Evolutionary conservation across 35 echinoderm and acorn worm genomes (phyloP).

Genomic region (Apostichopus japonicus): DNA sequence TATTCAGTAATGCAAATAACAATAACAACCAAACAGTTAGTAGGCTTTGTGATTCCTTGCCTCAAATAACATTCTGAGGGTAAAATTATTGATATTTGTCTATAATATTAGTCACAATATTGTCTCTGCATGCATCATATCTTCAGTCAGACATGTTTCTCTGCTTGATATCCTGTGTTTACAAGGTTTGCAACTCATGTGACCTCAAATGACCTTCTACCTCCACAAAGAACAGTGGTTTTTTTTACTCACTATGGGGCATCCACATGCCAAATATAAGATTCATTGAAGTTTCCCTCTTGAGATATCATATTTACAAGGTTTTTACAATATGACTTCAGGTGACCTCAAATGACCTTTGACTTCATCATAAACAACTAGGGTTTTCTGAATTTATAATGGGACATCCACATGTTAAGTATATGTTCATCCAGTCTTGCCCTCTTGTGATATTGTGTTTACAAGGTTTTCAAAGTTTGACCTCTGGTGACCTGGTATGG

Average conservation of each 20-base stretch:
- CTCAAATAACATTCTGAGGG: too few relatives aligned
- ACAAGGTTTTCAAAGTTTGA: too few relatives aligned
- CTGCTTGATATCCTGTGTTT: background rate
- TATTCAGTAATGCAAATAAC: too few relatives aligned
- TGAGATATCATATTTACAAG: background rate
- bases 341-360: background rate
- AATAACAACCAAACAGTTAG: too few relatives aligned
- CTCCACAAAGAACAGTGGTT: background rate
- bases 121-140: too few relatives aligned
- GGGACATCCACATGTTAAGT: background rate
- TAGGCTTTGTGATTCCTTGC: too few relatives aligned
- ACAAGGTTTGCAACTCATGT: background rate
- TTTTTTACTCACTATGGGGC: background rate
- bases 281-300: background rate
- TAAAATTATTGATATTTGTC: too few relatives aligned
- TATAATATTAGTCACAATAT: too few relatives aligned
- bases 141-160: background rate
- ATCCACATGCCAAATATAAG: background rate
- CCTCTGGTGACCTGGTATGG: too few relatives aligned
- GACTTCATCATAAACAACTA: background rate
- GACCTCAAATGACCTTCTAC: background rate
- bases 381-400: background rate
- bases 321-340: background rate
- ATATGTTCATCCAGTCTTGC: background rate
- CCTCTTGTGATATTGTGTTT: too few relatives aligned